Base-by-base conservation (phyloP, 64 coral and sea anemone genomes). In the Stichodactyla mertensii region DNA sequence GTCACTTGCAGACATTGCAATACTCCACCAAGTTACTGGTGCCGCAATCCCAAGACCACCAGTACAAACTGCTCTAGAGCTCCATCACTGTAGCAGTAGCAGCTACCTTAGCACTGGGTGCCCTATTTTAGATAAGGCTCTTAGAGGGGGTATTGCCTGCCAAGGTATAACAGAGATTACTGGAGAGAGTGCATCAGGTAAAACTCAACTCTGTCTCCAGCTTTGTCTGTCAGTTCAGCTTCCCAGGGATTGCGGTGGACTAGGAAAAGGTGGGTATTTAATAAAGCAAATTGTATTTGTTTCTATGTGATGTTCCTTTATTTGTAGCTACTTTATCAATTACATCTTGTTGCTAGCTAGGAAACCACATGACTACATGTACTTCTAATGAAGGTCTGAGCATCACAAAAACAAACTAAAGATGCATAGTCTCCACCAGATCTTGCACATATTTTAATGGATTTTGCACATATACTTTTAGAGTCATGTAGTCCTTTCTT, bases 201-300 rank as follows among this genome's bases (percentile, higher is more conserved):
- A 99, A 82, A 99, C 97, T 36, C 97, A 99, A 77, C 19, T 95
- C 19, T 99, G 93, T 79, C 77, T 99, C 15, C 97, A 99, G 60
- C 62, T 99, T 12, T 99, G 93, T 24, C 69, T 99, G 52, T 85
- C 92, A 15, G 97, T 99, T 36, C 97, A 99, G 88, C 86, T 99
- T 61, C 93, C 90, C 4, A 61, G 26, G 24, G 81, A 90, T 4
- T 57, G 27, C 64, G 93, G 97, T 27, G 97, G 97, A 6, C 53
- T 99, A 78, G 88, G 64, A 16, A 90, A 90, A 89, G 97, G 94
- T 96, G 64, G 5, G 78, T 52, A 26, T 51, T 59, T 9, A 77
- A 77, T 51, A 14, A 77, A 77, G 56, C 7, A 58, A 58, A 58
- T 11, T 1, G 56, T 9, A 11, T 58, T 9, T 58, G 56, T 57